A percentile compares a stretch with the other conserved stretches of the same genome.
Conservation (phyloP, 2,797 vertebrate genomes). For the Distichodus sexfasciatus region DNA sequence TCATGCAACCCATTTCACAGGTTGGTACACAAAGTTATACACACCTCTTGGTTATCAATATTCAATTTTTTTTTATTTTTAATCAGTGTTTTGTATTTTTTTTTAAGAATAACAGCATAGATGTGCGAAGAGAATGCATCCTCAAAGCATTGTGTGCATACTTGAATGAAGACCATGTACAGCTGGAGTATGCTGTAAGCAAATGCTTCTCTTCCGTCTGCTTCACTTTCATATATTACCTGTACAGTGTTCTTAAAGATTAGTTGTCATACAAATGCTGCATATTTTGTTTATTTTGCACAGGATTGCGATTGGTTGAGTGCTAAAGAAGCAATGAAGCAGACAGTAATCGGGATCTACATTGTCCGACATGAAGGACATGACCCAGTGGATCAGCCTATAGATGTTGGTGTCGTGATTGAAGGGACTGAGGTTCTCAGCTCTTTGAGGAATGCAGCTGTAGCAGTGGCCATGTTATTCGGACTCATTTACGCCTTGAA, state of each 20-base stretch:
- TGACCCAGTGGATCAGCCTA: neutral
- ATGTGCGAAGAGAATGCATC: too few relatives aligned
- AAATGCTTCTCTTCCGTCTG: neutral
- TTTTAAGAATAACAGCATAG: too few relatives aligned
- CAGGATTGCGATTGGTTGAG: neutral
- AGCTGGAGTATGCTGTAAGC: neutral
- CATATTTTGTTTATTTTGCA: neutral
- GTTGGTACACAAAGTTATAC: too few relatives aligned
- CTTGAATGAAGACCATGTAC: neutral
- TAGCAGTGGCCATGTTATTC: conserved; percentile 1
- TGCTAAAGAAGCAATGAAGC: neutral
- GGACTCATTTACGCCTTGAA: neutral
- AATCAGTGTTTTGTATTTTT: too few relatives aligned
- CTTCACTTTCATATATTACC: neutral
- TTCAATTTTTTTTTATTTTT: too few relatives aligned
- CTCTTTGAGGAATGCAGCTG: neutral
- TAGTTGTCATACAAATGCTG: neutral
- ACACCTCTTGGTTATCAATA: too few relatives aligned
- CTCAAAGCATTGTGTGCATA: neutral
- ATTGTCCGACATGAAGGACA: neutral
- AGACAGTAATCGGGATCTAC: conserved; percentile 8
- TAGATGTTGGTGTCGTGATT: neutral
- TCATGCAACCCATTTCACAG: too few relatives aligned
- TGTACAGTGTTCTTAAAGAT: neutral
- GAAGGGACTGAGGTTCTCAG: neutral